Base-by-base conservation (phyloP, 2,113 vertebrate genomes). In the Coreoperca whiteheadi region DNA sequence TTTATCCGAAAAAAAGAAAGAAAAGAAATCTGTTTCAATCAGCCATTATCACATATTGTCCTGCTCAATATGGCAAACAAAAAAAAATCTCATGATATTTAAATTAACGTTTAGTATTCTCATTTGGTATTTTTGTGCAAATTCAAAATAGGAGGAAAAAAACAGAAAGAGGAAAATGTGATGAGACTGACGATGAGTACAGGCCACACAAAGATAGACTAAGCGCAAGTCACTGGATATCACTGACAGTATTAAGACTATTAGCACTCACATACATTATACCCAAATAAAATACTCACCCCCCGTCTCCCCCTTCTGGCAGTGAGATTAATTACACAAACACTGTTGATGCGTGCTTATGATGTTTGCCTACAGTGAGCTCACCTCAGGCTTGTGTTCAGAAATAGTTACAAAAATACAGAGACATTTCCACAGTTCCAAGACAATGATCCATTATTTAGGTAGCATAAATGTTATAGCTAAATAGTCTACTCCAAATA, bases 231-330 rank as follows among this genome's bases (percentile, higher is more conserved):
- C 20, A 74, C 21, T 39, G 15, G 32, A 81, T 80, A 71, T 79
- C 68, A 81, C 5, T 30, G 64, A 74, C 53, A 72, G 43, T 56
- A 85, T 41, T 30, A 41, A 43, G 56, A 30, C 23, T 56, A 54
- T 28, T 9, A 54, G 32, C 41, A 66, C n/a, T 23, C 37, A 48
- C 41, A 53, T 50, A 75, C n/a, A 72, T 65, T 46, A 32, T 12
- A 20, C 28, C 68, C 48, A 25, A 46, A 84, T 59, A 84, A 74
- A 15, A 70, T 15, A 59, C n/a, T 70, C n/a, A n/a, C n/a, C n/a
- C n/a, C n/a, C n/a, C n/a, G n/a, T n/a, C n/a, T n/a, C n/a, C n/a
- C 32, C 32, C 6, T 34, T 34, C 32, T 34, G 32, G 32, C 2
- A 34, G 32, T 34, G 32, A 34, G 32, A 34, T 0, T 34, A 34